A percentile compares a stretch with the other conserved stretches of the same genome.
These are phyloP conservation scores for Amblyopsis rosae DNA, from an alignment of 2,113 vertebrate genomes.

Conservation along the genomic window DNA sequence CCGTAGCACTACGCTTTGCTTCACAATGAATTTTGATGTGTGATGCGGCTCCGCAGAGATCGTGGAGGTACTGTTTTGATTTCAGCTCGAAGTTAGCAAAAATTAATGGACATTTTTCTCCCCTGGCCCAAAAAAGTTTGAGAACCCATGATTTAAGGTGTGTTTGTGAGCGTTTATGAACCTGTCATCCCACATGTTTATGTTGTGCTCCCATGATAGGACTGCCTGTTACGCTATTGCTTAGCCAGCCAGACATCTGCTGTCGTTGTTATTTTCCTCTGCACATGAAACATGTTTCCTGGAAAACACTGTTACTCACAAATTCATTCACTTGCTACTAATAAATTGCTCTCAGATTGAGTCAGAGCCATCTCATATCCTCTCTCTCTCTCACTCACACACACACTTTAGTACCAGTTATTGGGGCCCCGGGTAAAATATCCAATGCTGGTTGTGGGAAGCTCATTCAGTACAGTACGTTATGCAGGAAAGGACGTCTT, in stretches of 20 bases:
- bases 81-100: too few relatives aligned
- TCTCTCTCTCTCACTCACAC: not conserved
- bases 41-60: too few relatives aligned
- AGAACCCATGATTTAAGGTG: not conserved
- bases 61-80: too few relatives aligned
- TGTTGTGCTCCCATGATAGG: slow-evolving; percentile 41
- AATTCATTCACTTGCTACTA: slow-evolving; percentile 61
- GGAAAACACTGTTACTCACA: slow-evolving; percentile 46
- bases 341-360: slow-evolving; percentile 56
- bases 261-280: slow-evolving; percentile 19
- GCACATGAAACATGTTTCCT: slow-evolving; percentile 49
- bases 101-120: too few relatives aligned
- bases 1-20: too few relatives aligned
- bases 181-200: not conserved
- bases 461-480: not conserved
- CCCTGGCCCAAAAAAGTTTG: too few relatives aligned
- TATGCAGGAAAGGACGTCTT: too few relatives aligned
- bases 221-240: slow-evolving; percentile 56
- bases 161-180: not conserved
- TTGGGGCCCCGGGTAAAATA: not conserved
- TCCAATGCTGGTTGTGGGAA: slow-evolving; percentile 16
- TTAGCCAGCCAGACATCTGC: slow-evolving; percentile 64
- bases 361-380: slow-evolving; percentile 32
- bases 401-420: slow-evolving; percentile 6
- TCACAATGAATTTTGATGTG: too few relatives aligned